phyloP scores from a whole-genome alignment of 2,888 invertebrate genomes.

The Schizaphis graminum region DNA sequence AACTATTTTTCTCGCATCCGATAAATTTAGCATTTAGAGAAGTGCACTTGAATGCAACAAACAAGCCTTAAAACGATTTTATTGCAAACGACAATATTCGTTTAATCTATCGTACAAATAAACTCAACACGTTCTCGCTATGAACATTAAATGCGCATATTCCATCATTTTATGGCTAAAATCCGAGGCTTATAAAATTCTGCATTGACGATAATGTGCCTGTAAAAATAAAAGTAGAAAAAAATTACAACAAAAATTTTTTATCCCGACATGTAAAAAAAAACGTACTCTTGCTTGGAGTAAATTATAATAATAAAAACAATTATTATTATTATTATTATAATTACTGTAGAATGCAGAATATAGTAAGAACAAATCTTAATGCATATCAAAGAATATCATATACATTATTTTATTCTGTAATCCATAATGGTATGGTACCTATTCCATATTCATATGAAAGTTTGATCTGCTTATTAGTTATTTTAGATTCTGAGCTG shows the following conservation, averaged over 20 bases:
- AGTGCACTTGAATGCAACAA: slow-evolving; percentile 32
- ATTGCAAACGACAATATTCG: slow-evolving; percentile 35
- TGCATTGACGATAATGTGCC: slow-evolving; percentile 16
- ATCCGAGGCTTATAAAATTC: slow-evolving; percentile 11
- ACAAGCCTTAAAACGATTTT: slow-evolving; percentile 35
- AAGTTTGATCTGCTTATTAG: not conserved
- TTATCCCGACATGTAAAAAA: not conserved
- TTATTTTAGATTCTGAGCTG: too few species aligned
- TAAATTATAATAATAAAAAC: not conserved
- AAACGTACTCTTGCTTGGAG: not conserved
- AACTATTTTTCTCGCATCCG: slow-evolving; percentile 20
- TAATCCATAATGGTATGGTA: not conserved
- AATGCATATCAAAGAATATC: not conserved
- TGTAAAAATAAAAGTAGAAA: not conserved
- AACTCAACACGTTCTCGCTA: slow-evolving; percentile 14
- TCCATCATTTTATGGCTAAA: not conserved
- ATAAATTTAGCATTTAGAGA: slow-evolving; percentile 34
- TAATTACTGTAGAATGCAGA: not conserved
- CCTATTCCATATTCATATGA: not conserved
- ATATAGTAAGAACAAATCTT: not conserved
- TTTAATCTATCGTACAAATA: slow-evolving; percentile 44
- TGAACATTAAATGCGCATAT: slow-evolving; percentile 35
- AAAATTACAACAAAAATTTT: not conserved
- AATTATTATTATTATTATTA: not conserved
- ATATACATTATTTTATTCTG: not conserved